Percentiles rank a stretch among this genome's conserved stretches.
phyloP scores from a whole-genome alignment of 1,140 invertebrate genomes.

The Pararge aegeria region DNA sequence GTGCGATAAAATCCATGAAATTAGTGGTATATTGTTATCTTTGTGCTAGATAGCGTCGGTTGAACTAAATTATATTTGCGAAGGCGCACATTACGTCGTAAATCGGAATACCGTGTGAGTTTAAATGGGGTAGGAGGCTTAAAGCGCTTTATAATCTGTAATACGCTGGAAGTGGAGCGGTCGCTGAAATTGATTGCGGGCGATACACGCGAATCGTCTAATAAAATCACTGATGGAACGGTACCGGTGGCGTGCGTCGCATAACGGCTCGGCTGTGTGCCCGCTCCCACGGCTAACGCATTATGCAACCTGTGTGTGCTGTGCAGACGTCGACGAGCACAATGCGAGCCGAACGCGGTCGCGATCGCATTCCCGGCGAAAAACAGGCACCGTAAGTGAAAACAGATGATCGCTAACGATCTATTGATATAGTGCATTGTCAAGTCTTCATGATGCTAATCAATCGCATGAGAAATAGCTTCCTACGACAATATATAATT shows the following conservation, averaged over 20 bases:
- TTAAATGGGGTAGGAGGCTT: slow-evolving; percentile 48
- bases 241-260: slow-evolving; percentile 73
- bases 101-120: slow-evolving; percentile 47
- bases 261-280: slow-evolving; percentile 58
- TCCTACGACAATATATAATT: slow-evolving; percentile 7
- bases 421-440: slow-evolving; percentile 37
- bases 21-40: slow-evolving; percentile 35
- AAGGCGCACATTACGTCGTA: slow-evolving; percentile 45
- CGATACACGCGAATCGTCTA: slow-evolving; percentile 75
- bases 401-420: slow-evolving; percentile 47
- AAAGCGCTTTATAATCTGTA: slow-evolving; percentile 53
- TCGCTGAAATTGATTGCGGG: slow-evolving; percentile 68
- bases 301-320: slow-evolving; percentile 64
- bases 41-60: slow-evolving; percentile 27
- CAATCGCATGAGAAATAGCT: slow-evolving; percentile 23
- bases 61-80: slow-evolving; percentile 49
- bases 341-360: slow-evolving; percentile 55
- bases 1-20: slow-evolving; percentile 32
- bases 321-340: slow-evolving; percentile 45
- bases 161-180: slow-evolving; percentile 59
- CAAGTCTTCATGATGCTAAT: slow-evolving; percentile 27
- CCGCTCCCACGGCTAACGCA: slow-evolving; percentile 65
- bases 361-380: slow-evolving; percentile 53
- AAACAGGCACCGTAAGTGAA: slow-evolving; percentile 56
- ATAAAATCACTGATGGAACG: slow-evolving; percentile 77